Percentiles rank a stretch among this genome's conserved stretches.
These are phyloP conservation scores for Amniataba percoides DNA, from an alignment of 2,797 vertebrate species.

Conservation along the genomic window DNA sequence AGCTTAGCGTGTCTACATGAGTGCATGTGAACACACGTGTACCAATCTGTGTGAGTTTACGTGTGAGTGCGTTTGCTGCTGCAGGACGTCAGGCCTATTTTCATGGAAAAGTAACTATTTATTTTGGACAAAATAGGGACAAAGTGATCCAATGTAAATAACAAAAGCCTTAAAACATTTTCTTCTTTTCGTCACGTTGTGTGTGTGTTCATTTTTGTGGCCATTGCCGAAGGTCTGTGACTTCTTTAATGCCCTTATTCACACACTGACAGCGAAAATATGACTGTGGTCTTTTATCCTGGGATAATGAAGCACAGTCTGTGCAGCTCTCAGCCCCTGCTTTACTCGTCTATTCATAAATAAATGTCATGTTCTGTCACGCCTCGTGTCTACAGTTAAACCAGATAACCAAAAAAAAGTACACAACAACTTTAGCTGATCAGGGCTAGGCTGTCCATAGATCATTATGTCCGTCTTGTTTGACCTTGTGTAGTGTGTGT, in stretches of 20 bases:
- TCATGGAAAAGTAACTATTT: not conserved
- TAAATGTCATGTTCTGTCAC: conserved; percentile 7
- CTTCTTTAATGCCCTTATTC: conserved; percentile 12
- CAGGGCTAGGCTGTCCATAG: not conserved
- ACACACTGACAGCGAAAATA: conserved; percentile 30
- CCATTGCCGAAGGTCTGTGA: not conserved
- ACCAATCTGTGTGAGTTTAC: not conserved
- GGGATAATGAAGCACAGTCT: not conserved
- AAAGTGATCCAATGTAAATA: conserved; percentile 10
- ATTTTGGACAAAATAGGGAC: not conserved
- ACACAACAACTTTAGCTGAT: conserved; percentile 14
- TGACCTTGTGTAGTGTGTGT: conserved; percentile 40
- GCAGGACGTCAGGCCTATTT: not conserved
- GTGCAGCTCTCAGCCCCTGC: not conserved
- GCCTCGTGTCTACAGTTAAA: conserved; percentile 24
- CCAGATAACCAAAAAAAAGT: not conserved
- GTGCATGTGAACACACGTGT: not conserved
- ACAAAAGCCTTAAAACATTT: not conserved
- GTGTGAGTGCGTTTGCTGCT: not conserved
- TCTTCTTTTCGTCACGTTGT: not conserved
- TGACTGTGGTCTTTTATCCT: conserved; percentile 6
- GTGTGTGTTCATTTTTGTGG: conserved; percentile 4
- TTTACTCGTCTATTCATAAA: conserved; percentile 35
- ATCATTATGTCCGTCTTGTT: not conserved
- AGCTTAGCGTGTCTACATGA: not conserved